Evolutionary conservation across 2,113 vertebrate genomes (phyloP).

Genomic region (Elanus axillaris): DNA sequence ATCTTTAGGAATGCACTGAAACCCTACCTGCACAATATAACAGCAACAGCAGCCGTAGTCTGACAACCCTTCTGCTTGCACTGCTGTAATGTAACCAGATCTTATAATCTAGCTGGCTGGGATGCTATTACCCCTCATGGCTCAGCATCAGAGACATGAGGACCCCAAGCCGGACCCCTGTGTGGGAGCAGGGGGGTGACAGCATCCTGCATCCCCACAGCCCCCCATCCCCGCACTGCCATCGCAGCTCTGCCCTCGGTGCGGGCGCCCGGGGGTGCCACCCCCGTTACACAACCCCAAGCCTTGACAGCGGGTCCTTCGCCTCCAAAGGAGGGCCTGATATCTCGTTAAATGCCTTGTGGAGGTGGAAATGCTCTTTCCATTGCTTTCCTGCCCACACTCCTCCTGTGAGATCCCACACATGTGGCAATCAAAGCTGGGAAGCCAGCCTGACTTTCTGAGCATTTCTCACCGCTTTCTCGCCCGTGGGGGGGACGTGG

Average conservation of each 20-base stretch:
- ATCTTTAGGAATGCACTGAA: neutral
- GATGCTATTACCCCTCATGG: neutral
- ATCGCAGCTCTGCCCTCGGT: rapidly evolving
- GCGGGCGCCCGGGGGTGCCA: neutral
- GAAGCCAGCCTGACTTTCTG: neutral
- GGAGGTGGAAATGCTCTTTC: slow-evolving; percentile 26
- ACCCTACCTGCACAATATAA: neutral
- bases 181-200: rapidly evolving
- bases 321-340: neutral
- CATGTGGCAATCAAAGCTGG: slow-evolving; percentile 29
- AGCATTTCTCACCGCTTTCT: neutral
- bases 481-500: neutral
- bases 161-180: neutral
- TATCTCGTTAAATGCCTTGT: neutral
- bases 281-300: neutral
- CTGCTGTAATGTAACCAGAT: neutral
- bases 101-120: neutral
- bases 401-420: slow-evolving; percentile 45
- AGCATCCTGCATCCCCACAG: neutral
- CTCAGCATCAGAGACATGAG: neutral
- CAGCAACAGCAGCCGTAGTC: neutral
- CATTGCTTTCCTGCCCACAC: neutral
- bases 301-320: neutral
- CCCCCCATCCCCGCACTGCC: rapidly evolving
- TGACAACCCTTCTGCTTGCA: neutral